Evolutionary conservation across 2,888 invertebrate genomes (phyloP), one percentile per base, ranked within the genome.

Genomic region (Molanna angustata): DNA sequence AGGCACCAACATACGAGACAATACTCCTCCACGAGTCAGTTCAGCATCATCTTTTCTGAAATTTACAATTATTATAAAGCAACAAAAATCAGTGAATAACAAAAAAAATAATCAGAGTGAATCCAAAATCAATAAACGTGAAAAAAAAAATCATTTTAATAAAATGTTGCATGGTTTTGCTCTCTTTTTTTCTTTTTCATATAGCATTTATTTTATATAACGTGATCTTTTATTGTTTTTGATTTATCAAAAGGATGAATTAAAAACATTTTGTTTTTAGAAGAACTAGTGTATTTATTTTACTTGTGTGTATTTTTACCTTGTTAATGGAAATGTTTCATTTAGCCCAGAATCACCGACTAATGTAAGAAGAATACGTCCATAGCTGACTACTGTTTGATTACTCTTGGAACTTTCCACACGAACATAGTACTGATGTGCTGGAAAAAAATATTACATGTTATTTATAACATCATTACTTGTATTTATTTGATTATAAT

Each of bases 301-400:
- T n/a, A n/a, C n/a, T n/a, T n/a, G 6, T 27, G 11, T 27, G 4
- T 27, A 27, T 7, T 66, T 79, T 74, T 76, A 90, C 90, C 84
- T 86, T 18, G 91, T 93, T 77, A 94, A 85, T 13, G 86, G 83
- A 68, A 94, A 94, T 3, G 92, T 90, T 69, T 94, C 94, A 65
- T 94, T 94, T 39, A 92, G 80, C 7, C 86, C 84, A 0, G 85
- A 84, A 62, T 89, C 88, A 3, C 90, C 89, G 54, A 93, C 84
- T 16, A 94, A 73, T 0, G 88, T 89, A 13, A 88, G 80, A 62
- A 88, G 85, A 35, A 92, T 74, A 61, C 88, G 85, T 1, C 94
- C 94, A 66, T 87, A 90, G 64, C 86, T 90, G 1, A 81, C 76
- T 16, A 54, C 43, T n/a, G 59, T 53, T 48, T 58, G 53, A 41